These are phyloP conservation scores for Lepidurus couesii DNA, from an alignment of 1,140 invertebrate species.

Conservation along the genomic window DNA sequence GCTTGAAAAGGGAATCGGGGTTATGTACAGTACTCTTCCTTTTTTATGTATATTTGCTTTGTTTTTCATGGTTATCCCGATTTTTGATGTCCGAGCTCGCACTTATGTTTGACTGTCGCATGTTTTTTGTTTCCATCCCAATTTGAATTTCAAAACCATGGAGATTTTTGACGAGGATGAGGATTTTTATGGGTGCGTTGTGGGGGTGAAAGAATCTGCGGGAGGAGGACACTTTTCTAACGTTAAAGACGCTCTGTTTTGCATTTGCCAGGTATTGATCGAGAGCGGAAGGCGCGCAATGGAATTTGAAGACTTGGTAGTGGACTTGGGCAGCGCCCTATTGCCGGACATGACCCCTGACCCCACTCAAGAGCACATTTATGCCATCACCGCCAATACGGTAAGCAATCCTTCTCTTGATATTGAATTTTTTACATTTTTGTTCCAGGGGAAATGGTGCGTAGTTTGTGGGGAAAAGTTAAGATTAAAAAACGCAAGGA, in stretches of 20 bases:
- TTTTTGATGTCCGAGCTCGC: not conserved
- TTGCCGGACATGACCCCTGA: conserved; percentile 77
- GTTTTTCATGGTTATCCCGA: not conserved
- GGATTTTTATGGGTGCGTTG: not conserved
- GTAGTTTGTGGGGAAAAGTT: not conserved
- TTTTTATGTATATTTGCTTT: not conserved
- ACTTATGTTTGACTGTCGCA: not conserved
- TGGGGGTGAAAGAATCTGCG: not conserved
- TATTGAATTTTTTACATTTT: not conserved
- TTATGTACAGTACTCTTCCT: not conserved
- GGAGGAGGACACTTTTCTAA: not conserved
- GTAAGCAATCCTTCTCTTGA: conserved; percentile 42
- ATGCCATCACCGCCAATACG: conserved; percentile 63
- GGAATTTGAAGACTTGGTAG: conserved; percentile 68
- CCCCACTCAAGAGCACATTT: conserved; percentile 64
- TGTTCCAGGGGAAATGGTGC: not conserved
- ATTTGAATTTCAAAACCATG: not conserved
- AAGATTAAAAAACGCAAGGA: conserved; percentile 18
- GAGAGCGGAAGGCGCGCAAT: conserved; percentile 56
- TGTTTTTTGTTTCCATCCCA: not conserved
- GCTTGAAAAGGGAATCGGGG: not conserved
- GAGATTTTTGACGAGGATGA: not conserved
- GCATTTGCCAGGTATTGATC: conserved; percentile 54
- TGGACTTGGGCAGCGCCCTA: conserved; percentile 66
- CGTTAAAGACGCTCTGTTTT: not conserved